These are phyloP conservation scores for Macaca nemestrina DNA, from an alignment of 2,113 vertebrate genomes.

Conservation along the genomic window DNA sequence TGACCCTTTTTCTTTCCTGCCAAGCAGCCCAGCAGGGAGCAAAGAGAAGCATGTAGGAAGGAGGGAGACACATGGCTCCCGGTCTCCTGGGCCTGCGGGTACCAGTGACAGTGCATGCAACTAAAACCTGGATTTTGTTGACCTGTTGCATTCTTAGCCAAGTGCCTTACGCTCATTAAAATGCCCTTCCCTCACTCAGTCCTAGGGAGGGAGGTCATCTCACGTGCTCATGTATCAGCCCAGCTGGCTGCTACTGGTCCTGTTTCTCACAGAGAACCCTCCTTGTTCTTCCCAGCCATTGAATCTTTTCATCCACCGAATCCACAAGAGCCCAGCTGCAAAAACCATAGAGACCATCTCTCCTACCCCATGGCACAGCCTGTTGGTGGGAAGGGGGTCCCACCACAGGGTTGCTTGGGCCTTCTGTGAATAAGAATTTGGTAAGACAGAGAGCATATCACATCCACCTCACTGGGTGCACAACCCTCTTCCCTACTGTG, in stretches of 20 bases:
- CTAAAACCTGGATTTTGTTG: background rate
- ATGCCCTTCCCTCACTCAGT: background rate
- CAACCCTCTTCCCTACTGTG: background rate
- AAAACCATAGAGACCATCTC: background rate
- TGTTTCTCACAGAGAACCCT: background rate
- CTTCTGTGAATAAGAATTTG: background rate
- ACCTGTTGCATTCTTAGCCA: background rate
- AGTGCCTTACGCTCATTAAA: background rate
- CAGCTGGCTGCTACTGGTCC: background rate
- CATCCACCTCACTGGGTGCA: background rate
- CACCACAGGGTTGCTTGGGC: background rate
- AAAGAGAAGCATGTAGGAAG: too few species aligned
- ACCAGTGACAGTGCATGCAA: background rate
- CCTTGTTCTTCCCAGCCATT: background rate
- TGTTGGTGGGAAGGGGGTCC: background rate
- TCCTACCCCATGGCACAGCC: background rate
- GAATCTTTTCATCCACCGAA: background rate
- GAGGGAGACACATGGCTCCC: background rate
- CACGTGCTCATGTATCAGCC: background rate
- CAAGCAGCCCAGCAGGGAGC: background rate
- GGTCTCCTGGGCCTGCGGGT: background rate
- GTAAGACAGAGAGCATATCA: background rate
- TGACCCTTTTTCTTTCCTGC: background rate
- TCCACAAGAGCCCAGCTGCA: background rate
- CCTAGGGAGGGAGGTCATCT: background rate